Evolutionary conservation across 2,888 invertebrate species (phyloP).

Genomic region (Rhorus exstirpatorius): DNA sequence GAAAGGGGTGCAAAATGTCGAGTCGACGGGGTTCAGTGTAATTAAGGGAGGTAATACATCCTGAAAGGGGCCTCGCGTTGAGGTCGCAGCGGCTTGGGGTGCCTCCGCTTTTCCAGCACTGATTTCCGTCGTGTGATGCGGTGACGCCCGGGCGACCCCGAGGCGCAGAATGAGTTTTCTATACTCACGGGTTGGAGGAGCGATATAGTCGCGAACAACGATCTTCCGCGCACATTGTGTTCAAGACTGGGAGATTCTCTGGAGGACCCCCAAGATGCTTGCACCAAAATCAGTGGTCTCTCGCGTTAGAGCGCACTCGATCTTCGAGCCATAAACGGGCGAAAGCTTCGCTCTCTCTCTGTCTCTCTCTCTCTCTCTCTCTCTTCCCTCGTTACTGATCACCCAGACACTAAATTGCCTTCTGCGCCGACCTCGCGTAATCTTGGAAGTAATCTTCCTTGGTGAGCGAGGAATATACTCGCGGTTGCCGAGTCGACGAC

Average conservation of each 20-base stretch:
- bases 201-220: constrained; percentile 41
- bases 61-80: constrained; percentile 64
- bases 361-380: constrained; percentile 1
- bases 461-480: constrained; percentile 57
- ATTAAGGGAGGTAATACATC: constrained; percentile 73
- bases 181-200: constrained; percentile 20
- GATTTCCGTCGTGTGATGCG: constrained; percentile 51
- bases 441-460: constrained; percentile 70
- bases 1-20: constrained; percentile 38
- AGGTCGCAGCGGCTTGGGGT: constrained; percentile 57
- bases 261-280: constrained; percentile 52
- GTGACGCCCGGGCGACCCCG: constrained; percentile 19
- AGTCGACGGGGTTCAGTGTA: constrained; percentile 62
- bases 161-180: constrained; percentile 57
- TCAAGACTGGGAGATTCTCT: constrained; percentile 51
- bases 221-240: constrained; percentile 58
- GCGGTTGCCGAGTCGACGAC: constrained; percentile 48
- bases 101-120: constrained; percentile 58
- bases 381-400: constrained; percentile 64
- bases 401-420: constrained; percentile 73
- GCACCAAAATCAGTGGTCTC: constrained; percentile 60
- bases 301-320: constrained; percentile 64
- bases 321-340: constrained; percentile 69
- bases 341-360: constrained; percentile 46
- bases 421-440: constrained; percentile 67